Evolutionary conservation across 2,797 vertebrate species (phyloP), one percentile per base, ranked within the genome.

Genomic region (Eremophila alpestris): DNA sequence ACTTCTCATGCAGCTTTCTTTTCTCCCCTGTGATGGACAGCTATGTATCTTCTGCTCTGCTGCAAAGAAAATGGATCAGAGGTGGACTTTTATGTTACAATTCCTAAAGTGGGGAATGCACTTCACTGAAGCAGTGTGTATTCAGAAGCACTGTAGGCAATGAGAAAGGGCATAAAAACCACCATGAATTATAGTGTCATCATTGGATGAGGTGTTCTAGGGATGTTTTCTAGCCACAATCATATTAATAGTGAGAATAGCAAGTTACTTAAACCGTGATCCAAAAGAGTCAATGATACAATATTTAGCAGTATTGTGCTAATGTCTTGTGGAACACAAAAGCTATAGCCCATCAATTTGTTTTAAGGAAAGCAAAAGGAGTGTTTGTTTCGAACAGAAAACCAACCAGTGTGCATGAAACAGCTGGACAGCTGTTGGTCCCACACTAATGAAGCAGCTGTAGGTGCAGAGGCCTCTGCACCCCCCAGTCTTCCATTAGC

Each of bases 301-400:
- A 1, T 77, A 38, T 38, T 43, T 65, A 71, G 26, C 0, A 0
- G 8, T 55, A 22, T 51, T 1, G 1, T 15, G 19, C 34, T 67
- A 29, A 46, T 16, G 40, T 70, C 19, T 12, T 1, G 7, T n/a
- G 26, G 74, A 29, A 65, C 56, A 40, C 26, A 71, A 82, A 27
- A 1, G 1, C 29, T 54, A 4, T 21, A 56, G 51, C 20, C 32
- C 26, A 75, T 45, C 13, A 30, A 9, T 40, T 68, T 68, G 9
- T 67, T 83, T 49, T 30, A 70, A 54, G 54, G 54, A 70, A 82
- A 67, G 38, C 24, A 49, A 29, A 38, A 65, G 17, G 5, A 27
- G 3, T 17, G 2, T 40, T 69, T 56, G 5, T 79, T 92, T 75
- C n/a, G 71, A 79, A 27, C 17, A 76, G 54, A 67, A 75, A 58